Evolutionary conservation across 2,888 invertebrate species (phyloP), one percentile per base, ranked within the genome.

Genomic region (Aspidiotus rigidus): DNA sequence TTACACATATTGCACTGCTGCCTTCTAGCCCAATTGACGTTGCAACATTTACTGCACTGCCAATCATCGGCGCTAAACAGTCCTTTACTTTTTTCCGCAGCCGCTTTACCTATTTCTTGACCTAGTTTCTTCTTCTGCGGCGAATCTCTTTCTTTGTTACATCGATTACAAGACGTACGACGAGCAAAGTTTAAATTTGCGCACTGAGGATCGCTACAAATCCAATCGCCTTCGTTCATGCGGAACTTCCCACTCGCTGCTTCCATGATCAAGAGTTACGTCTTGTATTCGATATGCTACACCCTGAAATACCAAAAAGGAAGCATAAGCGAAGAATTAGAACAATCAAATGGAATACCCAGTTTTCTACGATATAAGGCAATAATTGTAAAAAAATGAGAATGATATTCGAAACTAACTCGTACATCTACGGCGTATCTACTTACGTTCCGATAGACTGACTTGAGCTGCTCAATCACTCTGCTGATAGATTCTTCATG

Each of bases 31-130:
- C 96, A 96, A 79, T 99, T 99, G 11, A 99, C 98, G 80, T 99
- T 99, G n/a, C 97, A 97, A 81, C 99, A 99, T 79, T 97, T 97
- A 79, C 92, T 93, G 79, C 99, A 99, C 77, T 96, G 94, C 99
- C 99, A 99, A 80, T 99, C 99, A 78, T 99, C 98, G 53, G 99
- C 98, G 79, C 94, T 93, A 79, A 89, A 88, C 71, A 96, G 82
- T n/a, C 96, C 96, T 74, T 93, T 86, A 76, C 95, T 95, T 80
- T 98, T 98, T 79, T 99, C 99, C 0, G 99, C 99, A 49, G 96
- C 93, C 28, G 89, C 91, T 81, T 98, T 98, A 6, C 99, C 99
- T 74, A 99, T 97, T 81, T 98, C 98, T 71, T 92, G 91, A 0
- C 96, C 93, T 62, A 93, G 82, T 79, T 92, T 92, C 79, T 88